phyloP scores from a whole-genome alignment of 2,113 vertebrate genomes.

The Mormyrus lacerda region DNA sequence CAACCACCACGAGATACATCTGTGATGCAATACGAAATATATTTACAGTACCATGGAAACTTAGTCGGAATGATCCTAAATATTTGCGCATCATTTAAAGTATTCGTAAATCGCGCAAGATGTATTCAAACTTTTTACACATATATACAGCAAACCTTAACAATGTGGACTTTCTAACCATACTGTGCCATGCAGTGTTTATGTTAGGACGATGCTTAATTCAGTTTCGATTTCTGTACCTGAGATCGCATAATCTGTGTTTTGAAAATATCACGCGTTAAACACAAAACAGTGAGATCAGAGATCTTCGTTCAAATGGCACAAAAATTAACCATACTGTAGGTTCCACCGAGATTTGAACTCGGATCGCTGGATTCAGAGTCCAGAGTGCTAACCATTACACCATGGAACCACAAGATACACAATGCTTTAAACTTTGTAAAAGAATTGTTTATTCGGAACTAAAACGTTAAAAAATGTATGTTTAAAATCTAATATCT shows the following conservation, averaged over 20 bases:
- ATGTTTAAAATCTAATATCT: not conserved
- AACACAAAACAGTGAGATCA: not conserved
- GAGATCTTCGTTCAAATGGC: not conserved
- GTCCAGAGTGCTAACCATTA: conserved; percentile 78
- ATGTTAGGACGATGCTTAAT: not conserved
- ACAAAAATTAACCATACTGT: accelerated
- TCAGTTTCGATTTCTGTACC: not conserved
- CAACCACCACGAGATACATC: not conserved
- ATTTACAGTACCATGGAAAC: not conserved
- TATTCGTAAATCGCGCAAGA: not conserved
- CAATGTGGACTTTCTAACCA: not conserved
- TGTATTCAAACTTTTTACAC: not conserved
- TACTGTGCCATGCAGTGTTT: not conserved
- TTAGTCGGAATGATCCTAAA: not conserved
- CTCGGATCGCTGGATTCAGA: conserved; percentile 75
- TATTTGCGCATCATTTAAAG: not conserved
- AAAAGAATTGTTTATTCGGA: not conserved
- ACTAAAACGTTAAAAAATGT: not conserved
- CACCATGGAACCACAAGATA: conserved; percentile 61
- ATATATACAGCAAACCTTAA: not conserved
- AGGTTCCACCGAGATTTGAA: conserved; percentile 72
- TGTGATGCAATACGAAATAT: not conserved
- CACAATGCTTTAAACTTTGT: accelerated
- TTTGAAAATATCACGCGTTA: not conserved
- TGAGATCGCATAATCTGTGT: not conserved